phyloP scores from a whole-genome alignment of 1,140 invertebrate genomes.

The Phthorimaea operculella region DNA sequence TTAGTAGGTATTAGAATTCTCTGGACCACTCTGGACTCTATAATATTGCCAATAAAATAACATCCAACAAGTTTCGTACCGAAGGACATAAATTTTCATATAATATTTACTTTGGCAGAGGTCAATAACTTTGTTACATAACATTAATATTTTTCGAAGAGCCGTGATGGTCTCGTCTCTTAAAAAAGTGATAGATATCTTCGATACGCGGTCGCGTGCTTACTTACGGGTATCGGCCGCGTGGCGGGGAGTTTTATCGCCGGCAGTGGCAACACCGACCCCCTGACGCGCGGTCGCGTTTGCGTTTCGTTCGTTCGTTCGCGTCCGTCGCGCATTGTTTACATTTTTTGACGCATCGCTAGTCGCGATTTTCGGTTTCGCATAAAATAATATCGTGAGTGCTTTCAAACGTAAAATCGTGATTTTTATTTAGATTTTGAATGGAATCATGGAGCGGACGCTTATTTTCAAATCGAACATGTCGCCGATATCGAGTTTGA shows the following conservation, averaged over 20 bases:
- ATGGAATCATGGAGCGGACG: conserved; percentile 64
- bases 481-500: conserved; percentile 62
- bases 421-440: conserved; percentile 31
- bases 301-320: conserved; percentile 36
- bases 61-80: too few species aligned
- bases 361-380: conserved; percentile 2
- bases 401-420: conserved; percentile 1
- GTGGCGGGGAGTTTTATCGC: conserved; percentile 32
- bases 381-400: conserved; percentile 3
- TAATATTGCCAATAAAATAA: too few species aligned
- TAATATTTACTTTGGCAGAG: too few species aligned
- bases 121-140: conserved; percentile 27
- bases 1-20: too few species aligned
- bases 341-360: conserved; percentile 54
- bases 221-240: too few species aligned
- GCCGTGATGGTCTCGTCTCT: conserved; percentile 29
- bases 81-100: too few species aligned
- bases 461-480: conserved; percentile 62
- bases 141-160: conserved; percentile 32
- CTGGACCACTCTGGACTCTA: too few species aligned
- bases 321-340: conserved; percentile 60
- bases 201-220: not conserved
- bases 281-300: conserved; percentile 43
- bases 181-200: conserved; percentile 34
- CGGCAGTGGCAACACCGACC: conserved; percentile 60